A percentile compares a stretch with the other conserved stretches of the same genome.
These are phyloP conservation scores for Carassius gibelio DNA, from an alignment of 2,113 vertebrate species.

Conservation along the genomic window DNA sequence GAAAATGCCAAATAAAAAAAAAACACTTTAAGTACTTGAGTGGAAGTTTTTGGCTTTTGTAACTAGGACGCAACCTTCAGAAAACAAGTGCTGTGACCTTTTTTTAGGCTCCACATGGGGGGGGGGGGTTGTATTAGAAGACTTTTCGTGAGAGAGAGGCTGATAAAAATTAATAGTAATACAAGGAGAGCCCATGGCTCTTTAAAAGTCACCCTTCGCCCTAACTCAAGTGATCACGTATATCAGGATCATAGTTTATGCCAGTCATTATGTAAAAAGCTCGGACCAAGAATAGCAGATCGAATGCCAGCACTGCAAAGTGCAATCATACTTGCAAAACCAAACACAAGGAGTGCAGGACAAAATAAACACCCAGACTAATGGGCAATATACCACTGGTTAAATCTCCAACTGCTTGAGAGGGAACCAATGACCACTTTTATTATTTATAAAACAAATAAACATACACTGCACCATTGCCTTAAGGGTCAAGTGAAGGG, in stretches of 20 bases:
- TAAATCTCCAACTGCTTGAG: not conserved
- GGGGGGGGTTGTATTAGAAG: not conserved
- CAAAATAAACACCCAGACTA: conserved; percentile 19
- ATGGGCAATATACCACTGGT: not conserved
- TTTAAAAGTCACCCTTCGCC: conserved; percentile 18
- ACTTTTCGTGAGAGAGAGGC: not conserved
- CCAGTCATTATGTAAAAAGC: conserved; percentile 39
- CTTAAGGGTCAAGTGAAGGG: conserved; percentile 15
- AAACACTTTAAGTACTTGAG: conserved; percentile 13
- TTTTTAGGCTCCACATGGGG: not conserved
- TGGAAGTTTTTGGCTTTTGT: not conserved
- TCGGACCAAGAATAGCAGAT: conserved; percentile 17
- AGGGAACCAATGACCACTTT: not conserved
- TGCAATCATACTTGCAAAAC: not conserved
- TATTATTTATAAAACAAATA: conserved; percentile 15
- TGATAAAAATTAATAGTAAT: not conserved
- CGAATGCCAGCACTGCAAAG: conserved; percentile 20
- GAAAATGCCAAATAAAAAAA: conserved; percentile 23
- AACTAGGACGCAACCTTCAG: conserved; percentile 26
- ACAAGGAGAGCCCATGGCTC: not conserved
- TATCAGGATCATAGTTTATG: conserved; percentile 33
- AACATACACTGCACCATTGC: not conserved
- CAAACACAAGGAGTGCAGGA: conserved; percentile 3
- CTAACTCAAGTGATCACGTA: conserved; percentile 10
- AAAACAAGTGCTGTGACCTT: not conserved